Evolutionary conservation across 2,797 vertebrate species (phyloP).

Genomic region (Helicolenus hilgendorfi): DNA sequence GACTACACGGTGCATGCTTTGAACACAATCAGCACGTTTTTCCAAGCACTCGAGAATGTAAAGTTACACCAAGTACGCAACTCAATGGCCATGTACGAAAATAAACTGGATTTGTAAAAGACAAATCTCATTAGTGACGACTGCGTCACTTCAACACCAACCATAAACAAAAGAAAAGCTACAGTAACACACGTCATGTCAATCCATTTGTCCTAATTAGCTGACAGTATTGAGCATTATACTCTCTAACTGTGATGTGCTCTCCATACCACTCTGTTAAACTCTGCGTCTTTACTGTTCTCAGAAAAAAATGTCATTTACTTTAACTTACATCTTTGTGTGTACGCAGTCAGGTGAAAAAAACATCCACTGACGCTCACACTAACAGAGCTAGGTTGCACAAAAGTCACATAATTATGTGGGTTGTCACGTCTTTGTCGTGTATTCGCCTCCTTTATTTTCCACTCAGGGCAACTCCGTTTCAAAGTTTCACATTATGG

Average conservation of each 20-base stretch:
- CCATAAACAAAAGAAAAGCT: background rate
- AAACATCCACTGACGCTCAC: background rate
- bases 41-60: background rate
- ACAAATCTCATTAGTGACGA: background rate
- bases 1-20: slow-evolving; percentile 24
- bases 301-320: background rate
- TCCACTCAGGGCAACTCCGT: background rate
- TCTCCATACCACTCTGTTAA: background rate
- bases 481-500: slow-evolving; percentile 17
- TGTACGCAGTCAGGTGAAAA: slow-evolving; percentile 20
- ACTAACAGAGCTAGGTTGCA: background rate
- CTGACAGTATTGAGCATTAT: background rate
- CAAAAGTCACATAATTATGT: slow-evolving; percentile 8
- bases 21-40: background rate
- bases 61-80: background rate
- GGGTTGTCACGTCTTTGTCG: background rate
- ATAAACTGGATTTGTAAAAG: background rate
- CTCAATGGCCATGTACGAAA: background rate
- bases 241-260: background rate
- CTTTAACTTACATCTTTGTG: slow-evolving; percentile 19
- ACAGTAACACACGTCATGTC: slow-evolving; percentile 3
- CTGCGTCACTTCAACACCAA: background rate
- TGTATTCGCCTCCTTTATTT: slow-evolving; percentile 2
- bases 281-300: background rate
- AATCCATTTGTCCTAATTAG: slow-evolving; percentile 26